phyloP scores from a whole-genome alignment of 2,888 invertebrate species.

The Lasioglossum morio region DNA sequence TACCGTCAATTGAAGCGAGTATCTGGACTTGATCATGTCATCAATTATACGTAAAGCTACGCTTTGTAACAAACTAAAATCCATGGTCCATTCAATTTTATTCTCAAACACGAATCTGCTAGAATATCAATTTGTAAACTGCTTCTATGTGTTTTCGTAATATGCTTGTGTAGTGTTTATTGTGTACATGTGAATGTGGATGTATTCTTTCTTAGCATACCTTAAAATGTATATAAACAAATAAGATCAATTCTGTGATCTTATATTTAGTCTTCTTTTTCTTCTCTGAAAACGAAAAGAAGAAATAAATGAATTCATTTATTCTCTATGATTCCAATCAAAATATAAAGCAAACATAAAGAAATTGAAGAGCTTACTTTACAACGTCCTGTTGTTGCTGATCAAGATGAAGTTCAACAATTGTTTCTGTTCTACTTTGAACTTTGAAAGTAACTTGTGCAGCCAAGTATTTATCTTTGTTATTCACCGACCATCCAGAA shows the following conservation, averaged over 20 bases:
- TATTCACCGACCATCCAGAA: slow-evolving; percentile 85
- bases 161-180: slow-evolving; percentile 65
- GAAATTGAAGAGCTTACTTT: slow-evolving; percentile 76
- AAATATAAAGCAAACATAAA: slow-evolving; percentile 6
- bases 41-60: slow-evolving; percentile 65
- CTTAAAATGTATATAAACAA: slow-evolving; percentile 80
- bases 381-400: slow-evolving; percentile 78
- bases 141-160: slow-evolving; percentile 64
- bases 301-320: background rate
- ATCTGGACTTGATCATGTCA: slow-evolving; percentile 53
- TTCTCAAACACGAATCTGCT: slow-evolving; percentile 69
- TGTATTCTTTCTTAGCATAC: slow-evolving; percentile 70
- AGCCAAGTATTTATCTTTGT: slow-evolving; percentile 85
- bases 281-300: slow-evolving; percentile 76
- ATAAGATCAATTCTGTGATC: slow-evolving; percentile 75
- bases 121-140: slow-evolving; percentile 70
- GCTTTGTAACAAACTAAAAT: slow-evolving; percentile 65
- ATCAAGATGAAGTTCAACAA: slow-evolving; percentile 85
- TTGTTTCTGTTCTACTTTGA: slow-evolving; percentile 85
- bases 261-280: slow-evolving; percentile 81
- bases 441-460: slow-evolving; percentile 85
- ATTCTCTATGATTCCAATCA: background rate
- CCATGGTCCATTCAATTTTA: slow-evolving; percentile 73
- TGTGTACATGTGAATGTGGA: slow-evolving; percentile 72
- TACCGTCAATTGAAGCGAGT: slow-evolving; percentile 57